phyloP scores from a whole-genome alignment of 2,113 vertebrate genomes.

The Caretta caretta region DNA sequence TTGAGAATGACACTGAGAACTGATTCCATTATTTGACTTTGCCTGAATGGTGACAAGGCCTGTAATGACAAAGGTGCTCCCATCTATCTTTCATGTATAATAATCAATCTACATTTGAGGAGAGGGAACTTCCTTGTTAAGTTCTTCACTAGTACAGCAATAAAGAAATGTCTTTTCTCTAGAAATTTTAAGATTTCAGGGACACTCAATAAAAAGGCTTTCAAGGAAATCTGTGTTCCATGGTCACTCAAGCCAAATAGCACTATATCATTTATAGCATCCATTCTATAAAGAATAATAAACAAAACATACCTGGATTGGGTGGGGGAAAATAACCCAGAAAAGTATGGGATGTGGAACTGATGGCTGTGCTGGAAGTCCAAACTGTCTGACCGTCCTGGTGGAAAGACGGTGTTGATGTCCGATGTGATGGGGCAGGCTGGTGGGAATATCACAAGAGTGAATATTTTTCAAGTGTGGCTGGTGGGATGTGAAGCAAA shows the following conservation, averaged over 20 bases:
- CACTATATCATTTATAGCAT: not conserved
- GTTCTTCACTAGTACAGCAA: not conserved
- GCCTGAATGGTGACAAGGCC: not conserved
- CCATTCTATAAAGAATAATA: not conserved
- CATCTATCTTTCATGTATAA: not conserved
- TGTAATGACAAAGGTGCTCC: not conserved
- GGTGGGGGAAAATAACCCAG: not conserved
- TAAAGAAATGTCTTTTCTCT: not conserved
- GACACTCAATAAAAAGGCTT: not conserved
- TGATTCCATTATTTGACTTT: not conserved
- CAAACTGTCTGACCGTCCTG: not conserved
- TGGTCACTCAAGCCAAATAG: not conserved
- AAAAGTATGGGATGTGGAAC: not conserved
- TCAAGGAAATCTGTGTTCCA: not conserved
- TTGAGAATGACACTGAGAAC: not conserved
- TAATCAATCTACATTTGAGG: not conserved
- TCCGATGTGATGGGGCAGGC: rapidly evolving
- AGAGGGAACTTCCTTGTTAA: not conserved
- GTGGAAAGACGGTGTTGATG: not conserved
- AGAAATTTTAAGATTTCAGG: too few relatives aligned
- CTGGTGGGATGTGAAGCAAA: not conserved
- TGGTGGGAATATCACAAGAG: not conserved
- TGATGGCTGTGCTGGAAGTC: not conserved
- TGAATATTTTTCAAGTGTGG: not conserved
- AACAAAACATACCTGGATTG: not conserved